Percentiles rank a stretch among this genome's conserved stretches.
phyloP scores from a whole-genome alignment of 2,888 invertebrate genomes.

The Platycheirus rosarum region DNA sequence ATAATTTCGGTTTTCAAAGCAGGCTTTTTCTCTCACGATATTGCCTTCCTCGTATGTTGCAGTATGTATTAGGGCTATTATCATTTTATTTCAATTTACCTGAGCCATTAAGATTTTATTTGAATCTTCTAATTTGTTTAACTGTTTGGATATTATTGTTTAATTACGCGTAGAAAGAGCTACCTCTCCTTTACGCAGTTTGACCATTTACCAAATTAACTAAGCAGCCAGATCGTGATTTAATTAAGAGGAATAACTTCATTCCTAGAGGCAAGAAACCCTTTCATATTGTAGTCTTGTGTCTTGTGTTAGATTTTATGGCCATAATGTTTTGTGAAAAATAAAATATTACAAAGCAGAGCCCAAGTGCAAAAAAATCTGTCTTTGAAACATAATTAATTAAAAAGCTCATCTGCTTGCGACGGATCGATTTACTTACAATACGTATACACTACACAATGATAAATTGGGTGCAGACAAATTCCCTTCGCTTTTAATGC shows the following conservation, averaged over 20 bases:
- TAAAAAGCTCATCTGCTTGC: constrained; percentile 38
- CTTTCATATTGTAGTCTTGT: neutral
- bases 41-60: neutral
- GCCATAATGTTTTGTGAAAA: constrained; percentile 21
- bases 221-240: constrained; percentile 11
- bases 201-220: constrained; percentile 1
- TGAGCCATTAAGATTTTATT: neutral
- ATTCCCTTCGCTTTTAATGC: no score
- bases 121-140: constrained; percentile 42
- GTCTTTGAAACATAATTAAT: constrained; percentile 30
- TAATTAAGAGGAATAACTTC: constrained; percentile 57
- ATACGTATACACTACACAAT: constrained; percentile 6
- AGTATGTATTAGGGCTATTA: neutral
- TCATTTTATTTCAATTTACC: constrained; percentile 19
- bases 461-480: no score
- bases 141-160: constrained; percentile 50
- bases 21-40: neutral
- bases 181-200: constrained; percentile 16
- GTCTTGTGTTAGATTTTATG: constrained; percentile 1
- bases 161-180: constrained; percentile 44
- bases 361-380: neutral
- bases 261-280: constrained; percentile 26
- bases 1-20: neutral
- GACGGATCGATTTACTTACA: constrained; percentile 20
- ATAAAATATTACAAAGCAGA: neutral